Evolutionary conservation across 2,797 vertebrate genomes (phyloP).

Genomic region (Poeciliopsis presidionis): DNA sequence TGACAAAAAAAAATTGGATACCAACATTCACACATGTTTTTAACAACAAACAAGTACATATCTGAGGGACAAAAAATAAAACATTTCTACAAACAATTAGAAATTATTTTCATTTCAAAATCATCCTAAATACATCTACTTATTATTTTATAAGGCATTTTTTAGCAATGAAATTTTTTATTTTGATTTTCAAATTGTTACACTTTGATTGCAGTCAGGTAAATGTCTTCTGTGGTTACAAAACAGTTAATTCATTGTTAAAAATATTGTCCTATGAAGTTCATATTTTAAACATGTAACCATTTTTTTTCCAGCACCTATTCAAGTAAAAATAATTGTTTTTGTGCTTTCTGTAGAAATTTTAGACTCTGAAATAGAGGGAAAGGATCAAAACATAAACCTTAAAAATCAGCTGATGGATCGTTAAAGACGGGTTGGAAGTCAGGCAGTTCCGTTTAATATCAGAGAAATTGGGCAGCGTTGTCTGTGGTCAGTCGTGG

Average conservation of each 20-base stretch:
- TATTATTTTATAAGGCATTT: neutral
- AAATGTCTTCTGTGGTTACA: neutral
- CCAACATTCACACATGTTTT: neutral
- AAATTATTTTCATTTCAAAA: neutral
- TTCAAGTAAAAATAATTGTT: neutral
- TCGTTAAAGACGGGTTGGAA: neutral
- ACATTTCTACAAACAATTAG: neutral
- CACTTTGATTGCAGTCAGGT: neutral
- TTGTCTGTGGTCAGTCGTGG: neutral
- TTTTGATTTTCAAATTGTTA: neutral
- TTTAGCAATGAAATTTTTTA: neutral
- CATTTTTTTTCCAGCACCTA: constrained; percentile 7
- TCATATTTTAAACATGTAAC: neutral
- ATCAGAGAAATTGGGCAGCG: constrained; percentile 7
- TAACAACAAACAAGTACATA: constrained; percentile 2
- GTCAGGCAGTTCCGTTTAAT: neutral
- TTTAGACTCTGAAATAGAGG: neutral
- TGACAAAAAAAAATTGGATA: neutral
- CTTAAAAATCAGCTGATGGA: neutral
- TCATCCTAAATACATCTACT: neutral
- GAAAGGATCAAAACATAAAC: neutral
- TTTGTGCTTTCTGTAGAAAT: constrained; percentile 9
- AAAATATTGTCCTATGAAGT: neutral
- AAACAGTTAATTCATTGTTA: neutral
- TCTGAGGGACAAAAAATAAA: neutral